phyloP scores from a whole-genome alignment of 2,797 vertebrate genomes.

The Otolemur crassicaudatus region DNA sequence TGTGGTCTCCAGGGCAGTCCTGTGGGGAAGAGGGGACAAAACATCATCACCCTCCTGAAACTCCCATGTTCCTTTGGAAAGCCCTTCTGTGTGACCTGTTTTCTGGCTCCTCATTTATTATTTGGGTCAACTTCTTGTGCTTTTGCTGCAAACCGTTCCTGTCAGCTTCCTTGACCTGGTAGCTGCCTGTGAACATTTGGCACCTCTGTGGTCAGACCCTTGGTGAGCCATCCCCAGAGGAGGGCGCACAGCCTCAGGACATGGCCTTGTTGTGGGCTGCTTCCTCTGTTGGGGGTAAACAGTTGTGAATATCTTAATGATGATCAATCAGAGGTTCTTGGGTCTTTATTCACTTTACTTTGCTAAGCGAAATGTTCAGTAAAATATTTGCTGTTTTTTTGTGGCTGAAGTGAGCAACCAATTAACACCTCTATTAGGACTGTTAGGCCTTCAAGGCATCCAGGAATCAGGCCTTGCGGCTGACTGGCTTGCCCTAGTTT shows the following conservation, averaged over 20 bases:
- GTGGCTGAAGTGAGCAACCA: neutral
- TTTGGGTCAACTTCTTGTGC: neutral
- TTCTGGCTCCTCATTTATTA: neutral
- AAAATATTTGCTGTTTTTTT: neutral
- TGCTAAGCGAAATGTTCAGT: slow-evolving; percentile 8
- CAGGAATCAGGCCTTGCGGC: neutral
- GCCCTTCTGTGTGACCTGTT: neutral
- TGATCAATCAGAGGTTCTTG: neutral
- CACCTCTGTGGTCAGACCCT: neutral
- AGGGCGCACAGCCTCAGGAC: neutral
- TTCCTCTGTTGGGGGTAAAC: neutral
- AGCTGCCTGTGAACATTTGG: neutral
- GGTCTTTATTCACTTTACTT: slow-evolving; percentile 38
- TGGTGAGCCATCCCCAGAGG: neutral
- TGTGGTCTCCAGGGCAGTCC: neutral
- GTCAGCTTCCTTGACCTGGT: neutral
- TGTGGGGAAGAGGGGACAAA: neutral
- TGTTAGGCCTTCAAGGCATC: neutral
- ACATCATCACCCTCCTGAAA: neutral
- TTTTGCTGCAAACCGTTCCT: neutral
- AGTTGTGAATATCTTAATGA: slow-evolving; percentile 15
- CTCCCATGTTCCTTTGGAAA: neutral
- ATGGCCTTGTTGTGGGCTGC: neutral
- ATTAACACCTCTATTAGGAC: neutral
- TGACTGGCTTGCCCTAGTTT: neutral